Conservation (phyloP, 1,140 invertebrate species). For the Pseudachorutes palmiensis region DNA sequence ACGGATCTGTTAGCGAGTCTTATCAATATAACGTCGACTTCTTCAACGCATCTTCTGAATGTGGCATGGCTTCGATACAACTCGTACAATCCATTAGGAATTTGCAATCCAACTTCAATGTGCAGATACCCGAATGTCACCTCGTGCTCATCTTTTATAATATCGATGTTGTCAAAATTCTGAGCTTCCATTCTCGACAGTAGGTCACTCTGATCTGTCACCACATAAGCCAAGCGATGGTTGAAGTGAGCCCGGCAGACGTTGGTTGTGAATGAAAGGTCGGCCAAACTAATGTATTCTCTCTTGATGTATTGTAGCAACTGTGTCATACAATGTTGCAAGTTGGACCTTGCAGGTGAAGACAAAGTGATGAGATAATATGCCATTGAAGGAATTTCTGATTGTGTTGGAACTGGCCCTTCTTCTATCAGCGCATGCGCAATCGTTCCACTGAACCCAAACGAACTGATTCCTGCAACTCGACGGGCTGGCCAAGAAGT, state of each 20-base stretch:
- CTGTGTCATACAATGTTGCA: not conserved
- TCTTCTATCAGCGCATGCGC: constrained; percentile 22
- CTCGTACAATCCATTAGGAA: not conserved
- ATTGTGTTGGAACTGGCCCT: not conserved
- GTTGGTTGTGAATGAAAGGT: constrained; percentile 15
- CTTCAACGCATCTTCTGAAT: constrained; percentile 17
- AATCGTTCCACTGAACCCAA: constrained; percentile 29
- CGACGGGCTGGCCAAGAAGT: not conserved
- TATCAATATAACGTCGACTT: not conserved
- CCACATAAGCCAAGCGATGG: constrained; percentile 12
- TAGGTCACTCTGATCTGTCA: not conserved
- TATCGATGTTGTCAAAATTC: no score
- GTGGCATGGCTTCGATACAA: constrained; percentile 12
- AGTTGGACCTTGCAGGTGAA: not conserved
- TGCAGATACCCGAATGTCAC: constrained; percentile 16
- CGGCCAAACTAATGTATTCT: not conserved
- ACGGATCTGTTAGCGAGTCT: constrained; percentile 7
- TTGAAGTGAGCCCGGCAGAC: constrained; percentile 8
- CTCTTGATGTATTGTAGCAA: not conserved
- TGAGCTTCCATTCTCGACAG: not conserved
- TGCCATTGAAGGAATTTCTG: not conserved
- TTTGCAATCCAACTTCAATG: constrained; percentile 3
- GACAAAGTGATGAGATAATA: not conserved
- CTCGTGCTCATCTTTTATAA: not conserved
- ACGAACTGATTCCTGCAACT: constrained; percentile 22